Evolutionary conservation across 2,797 vertebrate genomes (phyloP).

Genomic region (Thunnus albacares): DNA sequence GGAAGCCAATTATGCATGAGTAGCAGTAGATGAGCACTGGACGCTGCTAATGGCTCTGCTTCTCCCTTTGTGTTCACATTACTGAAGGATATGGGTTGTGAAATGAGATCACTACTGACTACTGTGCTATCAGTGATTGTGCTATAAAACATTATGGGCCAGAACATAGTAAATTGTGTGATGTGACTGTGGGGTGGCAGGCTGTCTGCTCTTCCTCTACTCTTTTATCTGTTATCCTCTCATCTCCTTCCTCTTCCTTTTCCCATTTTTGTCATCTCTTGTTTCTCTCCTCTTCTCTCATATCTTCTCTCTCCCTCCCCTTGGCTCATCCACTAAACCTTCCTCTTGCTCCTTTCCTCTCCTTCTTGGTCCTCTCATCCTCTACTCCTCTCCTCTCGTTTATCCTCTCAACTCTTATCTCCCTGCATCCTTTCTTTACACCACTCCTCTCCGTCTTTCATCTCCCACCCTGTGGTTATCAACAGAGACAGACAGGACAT

Average conservation of each 20-base stretch:
- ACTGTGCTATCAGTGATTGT: conserved; percentile 80
- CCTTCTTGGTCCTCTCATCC: conserved; percentile 35
- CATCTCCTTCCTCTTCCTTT: conserved; percentile 52
- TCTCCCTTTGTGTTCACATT: conserved; percentile 85
- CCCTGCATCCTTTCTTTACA: conserved; percentile 61
- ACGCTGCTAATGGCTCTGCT: conserved; percentile 79
- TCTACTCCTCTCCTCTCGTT: conserved; percentile 46
- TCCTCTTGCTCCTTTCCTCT: conserved; percentile 25
- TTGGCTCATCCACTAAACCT: conserved; percentile 20
- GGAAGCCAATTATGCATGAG: conserved; percentile 80
- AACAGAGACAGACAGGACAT: conserved; percentile 58
- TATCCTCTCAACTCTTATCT: conserved; percentile 71
- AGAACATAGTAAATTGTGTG: conserved; percentile 81
- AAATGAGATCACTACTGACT: conserved; percentile 86
- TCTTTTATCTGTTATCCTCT: conserved; percentile 70
- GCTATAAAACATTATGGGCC: conserved; percentile 86
- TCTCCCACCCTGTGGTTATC: conserved; percentile 72
- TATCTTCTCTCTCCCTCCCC: conserved; percentile 4
- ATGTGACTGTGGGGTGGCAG: conserved; percentile 74
- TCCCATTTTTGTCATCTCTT: conserved; percentile 50
- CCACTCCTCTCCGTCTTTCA: conserved; percentile 62
- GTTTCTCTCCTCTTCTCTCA: conserved; percentile 40
- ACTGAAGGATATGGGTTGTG: conserved; percentile 86
- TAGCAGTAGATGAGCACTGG: conserved; percentile 74
- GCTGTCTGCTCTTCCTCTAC: conserved; percentile 63